Percentiles rank a stretch among this genome's conserved stretches.
phyloP scores from a whole-genome alignment of 2,888 invertebrate species.

The Poecilobothrus nobilitatus region DNA sequence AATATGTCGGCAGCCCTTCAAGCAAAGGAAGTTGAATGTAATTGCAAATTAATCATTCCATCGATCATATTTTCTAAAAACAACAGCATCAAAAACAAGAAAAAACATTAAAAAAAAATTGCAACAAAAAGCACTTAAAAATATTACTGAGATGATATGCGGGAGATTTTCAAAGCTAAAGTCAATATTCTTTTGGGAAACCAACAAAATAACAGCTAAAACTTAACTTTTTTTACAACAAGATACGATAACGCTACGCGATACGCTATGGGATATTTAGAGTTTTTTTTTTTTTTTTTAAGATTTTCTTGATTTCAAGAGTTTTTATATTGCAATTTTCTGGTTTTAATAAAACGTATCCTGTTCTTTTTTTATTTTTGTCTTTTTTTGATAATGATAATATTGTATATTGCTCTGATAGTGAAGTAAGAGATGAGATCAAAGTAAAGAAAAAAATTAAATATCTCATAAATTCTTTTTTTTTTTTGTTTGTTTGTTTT shows the following conservation, averaged over 20 bases:
- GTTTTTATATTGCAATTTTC: background rate
- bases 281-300: no score
- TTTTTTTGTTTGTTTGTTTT: background rate
- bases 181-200: no score
- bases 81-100: background rate
- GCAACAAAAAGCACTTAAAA: background rate
- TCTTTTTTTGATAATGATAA: background rate
- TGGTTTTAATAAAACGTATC: background rate
- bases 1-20: background rate
- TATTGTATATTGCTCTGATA: background rate
- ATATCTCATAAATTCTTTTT: background rate
- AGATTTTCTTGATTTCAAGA: no score
- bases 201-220: no score
- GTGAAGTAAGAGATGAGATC: background rate
- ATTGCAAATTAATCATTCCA: conserved; percentile 1
- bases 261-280: background rate
- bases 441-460: background rate
- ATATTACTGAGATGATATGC: background rate
- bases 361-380: background rate
- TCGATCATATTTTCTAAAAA: background rate
- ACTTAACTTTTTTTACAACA: no score
- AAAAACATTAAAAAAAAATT: background rate
- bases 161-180: conserved; percentile 2
- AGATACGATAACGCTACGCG: background rate
- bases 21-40: background rate